phyloP scores from a whole-genome alignment of 2,797 vertebrate species.

The Benthosema pterotum region DNA sequence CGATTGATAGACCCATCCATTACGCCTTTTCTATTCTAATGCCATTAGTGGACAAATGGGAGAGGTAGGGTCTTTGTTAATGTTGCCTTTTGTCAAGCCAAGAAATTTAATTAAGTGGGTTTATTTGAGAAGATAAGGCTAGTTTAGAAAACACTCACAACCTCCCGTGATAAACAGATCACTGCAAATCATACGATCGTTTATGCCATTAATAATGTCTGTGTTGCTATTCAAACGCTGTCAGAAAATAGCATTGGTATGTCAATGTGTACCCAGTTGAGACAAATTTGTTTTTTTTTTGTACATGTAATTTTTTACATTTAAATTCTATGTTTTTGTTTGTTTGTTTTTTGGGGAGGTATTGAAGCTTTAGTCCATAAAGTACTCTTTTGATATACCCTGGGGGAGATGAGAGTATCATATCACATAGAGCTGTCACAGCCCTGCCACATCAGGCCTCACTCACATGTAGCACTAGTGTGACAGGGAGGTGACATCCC shows the following conservation, averaged over 20 bases:
- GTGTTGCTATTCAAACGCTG: conserved; percentile 52
- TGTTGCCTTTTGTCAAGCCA: conserved; percentile 88
- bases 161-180: conserved; percentile 75
- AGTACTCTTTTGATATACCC: too few relatives aligned
- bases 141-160: conserved; percentile 87
- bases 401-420: too few relatives aligned
- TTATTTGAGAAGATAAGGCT: conserved; percentile 86
- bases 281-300: too few relatives aligned
- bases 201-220: conserved; percentile 57
- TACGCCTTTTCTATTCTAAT: conserved; percentile 91
- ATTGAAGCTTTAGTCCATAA: background rate
- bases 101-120: conserved; percentile 96
- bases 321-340: conserved; percentile 6
- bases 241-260: conserved; percentile 42
- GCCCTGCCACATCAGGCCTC: too few relatives aligned
- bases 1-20: conserved; percentile 93
- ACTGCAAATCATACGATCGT: conserved; percentile 44
- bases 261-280: conserved; percentile 17
- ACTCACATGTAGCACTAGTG: too few relatives aligned
- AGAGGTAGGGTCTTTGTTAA: conserved; percentile 91
- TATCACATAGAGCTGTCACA: too few relatives aligned
- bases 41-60: conserved; percentile 91
- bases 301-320: too few relatives aligned
- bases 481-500: too few relatives aligned
- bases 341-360: background rate